Evolutionary conservation across 2,113 vertebrate genomes (phyloP).

Genomic region (Accipiter cooperii): DNA sequence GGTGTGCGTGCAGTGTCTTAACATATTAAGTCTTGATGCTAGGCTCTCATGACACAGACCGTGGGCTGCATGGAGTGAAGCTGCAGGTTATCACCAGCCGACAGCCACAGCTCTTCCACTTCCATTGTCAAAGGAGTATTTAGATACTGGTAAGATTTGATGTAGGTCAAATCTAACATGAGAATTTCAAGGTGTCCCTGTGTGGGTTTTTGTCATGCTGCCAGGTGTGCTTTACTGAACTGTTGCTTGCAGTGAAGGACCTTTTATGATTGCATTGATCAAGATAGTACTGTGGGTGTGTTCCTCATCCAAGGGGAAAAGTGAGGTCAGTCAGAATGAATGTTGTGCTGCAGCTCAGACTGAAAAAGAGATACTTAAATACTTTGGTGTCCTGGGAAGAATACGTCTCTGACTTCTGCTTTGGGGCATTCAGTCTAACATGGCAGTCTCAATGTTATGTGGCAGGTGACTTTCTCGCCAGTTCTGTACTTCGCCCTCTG

Average conservation of each 20-base stretch:
- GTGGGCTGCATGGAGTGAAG: accelerated
- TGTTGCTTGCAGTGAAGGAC: background rate
- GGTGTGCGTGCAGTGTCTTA: background rate
- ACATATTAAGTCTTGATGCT: background rate
- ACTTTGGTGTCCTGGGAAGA: background rate
- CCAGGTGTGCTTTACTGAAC: background rate
- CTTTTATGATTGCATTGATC: background rate
- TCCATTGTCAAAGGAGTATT: background rate
- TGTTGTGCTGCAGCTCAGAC: background rate
- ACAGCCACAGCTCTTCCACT: background rate
- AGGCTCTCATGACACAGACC: background rate
- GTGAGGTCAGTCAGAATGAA: slow-evolving; percentile 5
- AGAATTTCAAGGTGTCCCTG: background rate
- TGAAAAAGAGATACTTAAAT: background rate
- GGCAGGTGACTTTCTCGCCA: background rate
- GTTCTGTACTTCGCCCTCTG: background rate
- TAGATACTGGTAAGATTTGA: background rate
- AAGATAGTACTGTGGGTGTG: background rate
- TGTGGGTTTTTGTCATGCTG: background rate
- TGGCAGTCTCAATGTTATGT: background rate
- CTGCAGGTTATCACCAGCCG: background rate
- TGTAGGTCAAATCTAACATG: background rate
- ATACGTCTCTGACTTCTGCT: background rate
- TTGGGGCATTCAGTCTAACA: background rate
- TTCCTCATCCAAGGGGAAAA: background rate